Base-by-base conservation (phyloP, 35 echinoderm and acorn worm species). In the Patiria miniata region DNA sequence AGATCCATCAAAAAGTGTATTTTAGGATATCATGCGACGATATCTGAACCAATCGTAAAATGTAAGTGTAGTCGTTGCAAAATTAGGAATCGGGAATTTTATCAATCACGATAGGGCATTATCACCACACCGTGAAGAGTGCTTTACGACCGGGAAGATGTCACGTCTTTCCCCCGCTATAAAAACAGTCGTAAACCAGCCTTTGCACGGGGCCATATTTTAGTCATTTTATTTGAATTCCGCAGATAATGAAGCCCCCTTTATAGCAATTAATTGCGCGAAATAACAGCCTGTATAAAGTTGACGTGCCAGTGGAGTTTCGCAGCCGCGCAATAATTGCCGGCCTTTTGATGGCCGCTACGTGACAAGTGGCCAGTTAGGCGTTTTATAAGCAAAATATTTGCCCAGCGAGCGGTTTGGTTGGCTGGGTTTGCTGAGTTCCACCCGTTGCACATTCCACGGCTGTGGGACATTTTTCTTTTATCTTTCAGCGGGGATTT, bases 151-250 rank as follows among this genome's bases (percentile, higher is more conserved):
- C 8, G 34, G 2, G 26, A 36, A 73, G 65, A 73, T 73, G 65
- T 7, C 65, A 73, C 65, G 65, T 73, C 28, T 61, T 34, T 14
- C 65, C 26, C 26, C 34, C 34, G 65, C 65, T 32, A 73, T 73
- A 73, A 73, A 73, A 73, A 73, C 65, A 73, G 26, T 34, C 65
- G 34, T 73, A 73, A 73, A 73, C 65, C 26, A 28, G 23, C 65
- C 29, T 23, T 9, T 23, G 34, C 26, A 18, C 65, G 18, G 29
- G 65, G 21, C 29, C 8, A 73, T 73, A 32, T 36, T 26, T 73
- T 73, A 26, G 14, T 2, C 65, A 23, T n/a, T 30, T 22, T 22
- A 68, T 73, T 73, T 30, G 65, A 73, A 73, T 73, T 73, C 65
- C 65, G n/a, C 26, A 9, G 65, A 73, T 73, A 73, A 73, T 73